Evolutionary conservation across 2,113 vertebrate genomes (phyloP), one percentile per base, ranked within the genome.

Genomic region (Leptodactylus fuscus): DNA sequence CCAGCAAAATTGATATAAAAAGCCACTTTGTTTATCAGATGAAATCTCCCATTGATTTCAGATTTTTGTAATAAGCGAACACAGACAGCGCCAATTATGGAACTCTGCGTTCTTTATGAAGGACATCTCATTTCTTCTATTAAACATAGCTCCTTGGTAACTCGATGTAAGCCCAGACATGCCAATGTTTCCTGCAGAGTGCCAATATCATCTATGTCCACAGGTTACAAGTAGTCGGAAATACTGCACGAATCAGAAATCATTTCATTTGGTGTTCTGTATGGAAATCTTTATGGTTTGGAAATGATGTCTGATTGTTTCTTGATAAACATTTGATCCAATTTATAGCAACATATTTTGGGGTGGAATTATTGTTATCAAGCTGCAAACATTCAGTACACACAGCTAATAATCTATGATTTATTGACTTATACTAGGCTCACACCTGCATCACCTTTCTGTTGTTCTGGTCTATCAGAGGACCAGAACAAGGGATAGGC

Each of bases 11-110:
- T 67, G 13, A 48, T 34, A 67, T 81, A 32, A 49, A 81, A 81
- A 67, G 60, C 58, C 16, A 32, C 60, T 29, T 67, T 81, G 79
- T 67, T 67, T 29, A 81, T 67, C 60, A 46, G 79, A 81, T 67
- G 11, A 65, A 67, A 81, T 32, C 58, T 46, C 36, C 15, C 24
- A 81, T 81, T 81, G 58, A 81, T 67, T 81, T 67, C 58, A 81
- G 79, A 81, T 48, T 48, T 80, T 32, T 20, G 12, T 65, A 81
- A 81, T 81, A 81, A 46, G 16, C 24, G 2, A 22, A 22, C 34
- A 80, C 58, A 27, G 29, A 62, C 77, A 62, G 36, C 32, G 41
- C 15, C 60, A 81, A 81, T 67, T 81, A 49, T 49, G 11, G 32
- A 67, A 44, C n/a, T 67, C 3, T 29, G 55, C 44, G 18, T 58